phyloP scores from a whole-genome alignment of 1,140 invertebrate species.

The Apocrypta bakeri region DNA sequence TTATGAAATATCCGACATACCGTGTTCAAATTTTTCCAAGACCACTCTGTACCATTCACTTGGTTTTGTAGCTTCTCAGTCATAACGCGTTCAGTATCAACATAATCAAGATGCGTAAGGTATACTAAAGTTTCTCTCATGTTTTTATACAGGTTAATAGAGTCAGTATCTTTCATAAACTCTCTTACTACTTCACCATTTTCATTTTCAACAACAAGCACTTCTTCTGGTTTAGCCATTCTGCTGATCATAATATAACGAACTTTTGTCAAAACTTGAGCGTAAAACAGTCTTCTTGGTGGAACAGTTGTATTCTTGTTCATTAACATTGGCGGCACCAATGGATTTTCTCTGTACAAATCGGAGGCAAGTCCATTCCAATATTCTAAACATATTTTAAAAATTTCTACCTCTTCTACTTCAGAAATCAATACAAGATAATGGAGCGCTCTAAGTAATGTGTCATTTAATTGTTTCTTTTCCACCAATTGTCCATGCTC shows the following conservation, averaged over 20 bases:
- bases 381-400: constrained; percentile 99
- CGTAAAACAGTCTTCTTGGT: constrained; percentile 82
- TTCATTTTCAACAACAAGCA: constrained; percentile 99
- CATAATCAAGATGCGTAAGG: constrained; percentile 98
- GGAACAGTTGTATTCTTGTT: constrained; percentile 67
- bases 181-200: constrained; percentile 99
- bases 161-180: constrained; percentile 99
- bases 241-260: constrained; percentile 99
- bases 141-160: constrained; percentile 99
- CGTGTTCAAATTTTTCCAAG: constrained; percentile 99
- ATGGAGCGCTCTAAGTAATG: constrained; percentile 88
- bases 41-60: constrained; percentile 99
- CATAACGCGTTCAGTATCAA: constrained; percentile 99
- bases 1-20: constrained; percentile 69
- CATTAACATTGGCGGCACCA: constrained; percentile 68
- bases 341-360: constrained; percentile 88
- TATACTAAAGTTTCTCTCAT: constrained; percentile 99
- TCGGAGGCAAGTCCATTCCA: constrained; percentile 96
- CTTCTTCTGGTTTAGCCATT: constrained; percentile 99
- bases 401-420: constrained; percentile 99
- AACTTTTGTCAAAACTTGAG: constrained; percentile 89
- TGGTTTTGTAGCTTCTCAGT: constrained; percentile 99
- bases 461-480: constrained; percentile 82
- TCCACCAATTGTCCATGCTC: constrained; percentile 94
- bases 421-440: constrained; percentile 98